Evolutionary conservation across 2,113 vertebrate genomes (phyloP), one percentile per base, ranked within the genome.

Genomic region (Callopanchax toddi): DNA sequence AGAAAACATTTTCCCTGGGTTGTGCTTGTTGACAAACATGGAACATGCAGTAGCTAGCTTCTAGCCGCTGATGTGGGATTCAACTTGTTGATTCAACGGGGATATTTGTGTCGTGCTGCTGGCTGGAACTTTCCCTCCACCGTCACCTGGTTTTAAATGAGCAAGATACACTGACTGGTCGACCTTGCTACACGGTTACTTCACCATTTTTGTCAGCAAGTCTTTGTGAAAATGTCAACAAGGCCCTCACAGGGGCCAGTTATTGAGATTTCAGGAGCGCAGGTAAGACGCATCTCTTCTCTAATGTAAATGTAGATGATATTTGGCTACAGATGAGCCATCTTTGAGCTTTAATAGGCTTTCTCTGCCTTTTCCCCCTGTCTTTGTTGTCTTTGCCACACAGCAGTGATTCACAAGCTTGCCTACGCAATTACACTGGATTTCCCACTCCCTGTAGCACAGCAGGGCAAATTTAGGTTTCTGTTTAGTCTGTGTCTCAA

Each of bases 21-120:
- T 57, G 29, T 52, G 39, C 60, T 55, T 71, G 83, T 75, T 80
- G 73, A 79, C 77, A 87, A 87, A 87, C 79, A 91, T 91, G 89
- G 80, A 81, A 82, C 81, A 58, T 66, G 34, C 61, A 49, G 46
- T 69, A 44, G 76, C 74, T 67, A 67, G 82, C 87, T 26, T 60
- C 76, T 83, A 83, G 77, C 76, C 70, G 78, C 82, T 79, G 85
- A 90, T 90, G 90, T 78, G 84, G 84, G 88, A 81, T 81, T 87
- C 87, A 89, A 93, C 91, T 91, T 93, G 91, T 93, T 93, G 92
- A 93, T 91, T 90, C 84, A 86, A 36, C 29, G n/a, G 76, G 77
- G 80, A 71, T 82, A 59, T 83, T 76, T 83, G 29, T n/a, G 80
- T 85, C 68, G 83, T 45, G 55, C 62, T 74, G 85, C 85, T 81